phyloP scores from a whole-genome alignment of 2,113 vertebrate species.

The Fregata magnificens region DNA sequence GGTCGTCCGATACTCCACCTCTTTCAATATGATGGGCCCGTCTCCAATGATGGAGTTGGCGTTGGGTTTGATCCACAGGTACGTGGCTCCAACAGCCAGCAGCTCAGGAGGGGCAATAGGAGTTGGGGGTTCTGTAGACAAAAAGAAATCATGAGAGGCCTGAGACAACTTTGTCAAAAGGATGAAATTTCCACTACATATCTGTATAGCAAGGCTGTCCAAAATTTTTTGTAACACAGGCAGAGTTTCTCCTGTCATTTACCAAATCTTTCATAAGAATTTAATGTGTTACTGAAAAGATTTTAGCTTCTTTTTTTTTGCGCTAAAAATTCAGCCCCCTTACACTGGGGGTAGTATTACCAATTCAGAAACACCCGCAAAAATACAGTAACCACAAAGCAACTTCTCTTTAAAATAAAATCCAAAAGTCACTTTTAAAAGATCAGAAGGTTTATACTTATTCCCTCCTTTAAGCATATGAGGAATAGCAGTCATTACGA shows the following conservation, averaged over 20 bases:
- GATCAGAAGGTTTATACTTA: background rate
- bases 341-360: background rate
- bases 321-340: background rate
- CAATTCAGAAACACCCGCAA: background rate
- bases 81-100: constrained; percentile 92
- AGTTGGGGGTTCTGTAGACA: constrained; percentile 87
- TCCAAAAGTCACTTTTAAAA: background rate
- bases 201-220: background rate
- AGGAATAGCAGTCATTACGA: background rate
- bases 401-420: background rate
- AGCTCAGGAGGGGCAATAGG: constrained; percentile 95
- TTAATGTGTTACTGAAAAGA: background rate
- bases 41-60: constrained; percentile 98
- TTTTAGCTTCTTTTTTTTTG: background rate
- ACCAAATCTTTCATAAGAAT: background rate
- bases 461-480: background rate
- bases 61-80: constrained; percentile 98
- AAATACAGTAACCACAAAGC: background rate
- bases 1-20: constrained; percentile 94
- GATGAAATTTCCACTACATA: background rate
- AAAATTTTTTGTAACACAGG: background rate
- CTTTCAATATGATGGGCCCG: constrained; percentile 94
- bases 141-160: background rate
- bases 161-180: background rate
- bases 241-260: background rate